Conservation (phyloP, 2,797 vertebrate genomes). For the Erethizon dorsatum region DNA sequence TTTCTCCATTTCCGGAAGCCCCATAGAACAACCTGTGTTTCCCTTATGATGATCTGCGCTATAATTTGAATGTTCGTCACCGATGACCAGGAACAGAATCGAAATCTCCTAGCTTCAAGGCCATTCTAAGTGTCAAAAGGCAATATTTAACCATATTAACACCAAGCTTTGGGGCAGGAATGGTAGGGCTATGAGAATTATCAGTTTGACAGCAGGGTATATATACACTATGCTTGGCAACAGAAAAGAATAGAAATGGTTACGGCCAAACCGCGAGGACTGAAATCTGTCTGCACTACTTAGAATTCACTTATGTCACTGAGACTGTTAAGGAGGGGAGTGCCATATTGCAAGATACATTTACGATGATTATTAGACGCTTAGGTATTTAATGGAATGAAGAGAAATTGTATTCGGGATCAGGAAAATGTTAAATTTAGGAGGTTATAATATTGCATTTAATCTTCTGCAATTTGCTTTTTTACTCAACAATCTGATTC, state of each 20-base stretch:
- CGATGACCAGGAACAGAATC: neutral
- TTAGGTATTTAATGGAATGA: neutral
- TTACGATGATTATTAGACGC: neutral
- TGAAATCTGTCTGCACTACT: neutral
- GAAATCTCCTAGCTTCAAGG: neutral
- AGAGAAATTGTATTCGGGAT: neutral
- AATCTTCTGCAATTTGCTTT: neutral
- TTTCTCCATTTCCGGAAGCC: neutral
- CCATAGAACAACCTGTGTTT: neutral
- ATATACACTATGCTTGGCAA: neutral
- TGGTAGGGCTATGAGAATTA: neutral
- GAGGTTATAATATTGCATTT: neutral
- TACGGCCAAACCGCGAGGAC: neutral
- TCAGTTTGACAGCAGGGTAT: neutral
- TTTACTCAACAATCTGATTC: neutral
- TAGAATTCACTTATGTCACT: neutral
- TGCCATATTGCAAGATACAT: neutral
- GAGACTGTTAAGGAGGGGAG: neutral
- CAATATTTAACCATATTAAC: neutral
- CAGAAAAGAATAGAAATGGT: neutral
- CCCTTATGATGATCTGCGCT: neutral
- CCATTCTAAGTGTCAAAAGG: neutral
- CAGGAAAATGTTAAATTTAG: neutral
- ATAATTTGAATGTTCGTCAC: neutral
- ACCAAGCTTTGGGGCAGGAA: neutral